These are phyloP conservation scores for Catamblyrhynchus diadema DNA, from an alignment of 2,797 vertebrate species.

Conservation along the genomic window DNA sequence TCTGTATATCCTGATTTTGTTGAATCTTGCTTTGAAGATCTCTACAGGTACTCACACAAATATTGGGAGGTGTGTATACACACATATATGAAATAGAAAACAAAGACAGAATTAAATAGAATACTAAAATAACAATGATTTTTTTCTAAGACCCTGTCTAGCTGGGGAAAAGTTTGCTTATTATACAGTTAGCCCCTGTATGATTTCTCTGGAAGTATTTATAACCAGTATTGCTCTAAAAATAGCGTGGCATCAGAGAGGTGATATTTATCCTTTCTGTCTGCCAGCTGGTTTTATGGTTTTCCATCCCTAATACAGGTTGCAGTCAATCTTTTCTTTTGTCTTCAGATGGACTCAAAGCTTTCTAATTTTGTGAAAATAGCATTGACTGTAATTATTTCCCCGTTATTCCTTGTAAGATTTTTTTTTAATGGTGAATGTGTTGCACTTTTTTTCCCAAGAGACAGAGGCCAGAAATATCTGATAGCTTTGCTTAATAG, in stretches of 20 bases:
- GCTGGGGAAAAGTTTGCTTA: background rate
- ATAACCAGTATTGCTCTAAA: background rate
- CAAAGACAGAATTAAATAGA: background rate
- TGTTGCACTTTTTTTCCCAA: background rate
- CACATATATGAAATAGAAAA: background rate
- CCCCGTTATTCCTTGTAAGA: background rate
- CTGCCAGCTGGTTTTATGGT: background rate
- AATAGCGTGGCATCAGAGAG: background rate
- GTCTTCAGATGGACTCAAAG: background rate
- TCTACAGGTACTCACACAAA: background rate
- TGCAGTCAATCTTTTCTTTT: background rate
- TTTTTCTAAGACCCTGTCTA: background rate
- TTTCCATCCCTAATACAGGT: background rate
- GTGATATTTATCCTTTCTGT: background rate
- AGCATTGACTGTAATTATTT: background rate
- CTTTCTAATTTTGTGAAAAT: background rate
- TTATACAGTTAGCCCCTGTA: background rate
- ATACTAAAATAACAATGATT: background rate
- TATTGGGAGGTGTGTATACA: fast-evolving
- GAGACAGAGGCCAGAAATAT: background rate
- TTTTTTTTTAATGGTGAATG: background rate
- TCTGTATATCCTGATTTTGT: background rate
- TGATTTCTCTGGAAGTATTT: background rate
- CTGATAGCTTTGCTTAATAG: background rate
- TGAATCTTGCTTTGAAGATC: background rate